A percentile compares a stretch with the other conserved stretches of the same genome.
Conservation (phyloP, 2,888 invertebrate genomes). For the Trichopoda pennipes region DNA sequence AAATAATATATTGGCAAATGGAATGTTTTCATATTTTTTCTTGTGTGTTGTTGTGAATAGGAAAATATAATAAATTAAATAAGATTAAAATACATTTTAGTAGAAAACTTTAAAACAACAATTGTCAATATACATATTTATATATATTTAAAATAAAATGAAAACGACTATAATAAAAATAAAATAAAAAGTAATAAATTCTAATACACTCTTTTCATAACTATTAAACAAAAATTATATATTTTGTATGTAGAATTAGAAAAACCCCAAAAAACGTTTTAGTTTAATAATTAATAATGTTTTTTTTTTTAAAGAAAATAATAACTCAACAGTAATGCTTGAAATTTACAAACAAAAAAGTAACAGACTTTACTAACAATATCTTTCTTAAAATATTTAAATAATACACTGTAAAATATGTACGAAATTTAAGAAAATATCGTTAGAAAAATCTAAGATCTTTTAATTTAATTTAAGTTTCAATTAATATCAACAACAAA, state of each 20-base stretch:
- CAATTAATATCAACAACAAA: conserved; percentile 66
- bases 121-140: conserved; percentile 45
- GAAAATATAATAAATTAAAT: conserved; percentile 26
- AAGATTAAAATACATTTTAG: conserved; percentile 47
- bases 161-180: conserved; percentile 55
- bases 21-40: conserved; percentile 47
- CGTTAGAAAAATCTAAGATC: conserved; percentile 24
- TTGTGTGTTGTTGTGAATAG: conserved; percentile 49
- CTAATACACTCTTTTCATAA: conserved; percentile 55
- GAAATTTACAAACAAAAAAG: conserved; percentile 59
- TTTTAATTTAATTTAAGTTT: conserved; percentile 44
- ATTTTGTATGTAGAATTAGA: conserved; percentile 42
- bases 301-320: conserved; percentile 51
- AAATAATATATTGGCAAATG: conserved; percentile 61
- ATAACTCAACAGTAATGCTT: conserved; percentile 64
- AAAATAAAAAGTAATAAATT: conserved; percentile 39
- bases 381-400: conserved; percentile 17
- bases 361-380: conserved; percentile 34
- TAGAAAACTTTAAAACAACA: conserved; percentile 65
- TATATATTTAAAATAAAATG: conserved; percentile 20
- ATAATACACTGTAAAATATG: conserved; percentile 21
- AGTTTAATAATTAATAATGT: conserved; percentile 53
- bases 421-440: conserved; percentile 34
- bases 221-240: conserved; percentile 59
- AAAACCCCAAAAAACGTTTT: conserved; percentile 41